Evolutionary conservation across 2,888 invertebrate species (phyloP).

Genomic region (Apamea sordens): DNA sequence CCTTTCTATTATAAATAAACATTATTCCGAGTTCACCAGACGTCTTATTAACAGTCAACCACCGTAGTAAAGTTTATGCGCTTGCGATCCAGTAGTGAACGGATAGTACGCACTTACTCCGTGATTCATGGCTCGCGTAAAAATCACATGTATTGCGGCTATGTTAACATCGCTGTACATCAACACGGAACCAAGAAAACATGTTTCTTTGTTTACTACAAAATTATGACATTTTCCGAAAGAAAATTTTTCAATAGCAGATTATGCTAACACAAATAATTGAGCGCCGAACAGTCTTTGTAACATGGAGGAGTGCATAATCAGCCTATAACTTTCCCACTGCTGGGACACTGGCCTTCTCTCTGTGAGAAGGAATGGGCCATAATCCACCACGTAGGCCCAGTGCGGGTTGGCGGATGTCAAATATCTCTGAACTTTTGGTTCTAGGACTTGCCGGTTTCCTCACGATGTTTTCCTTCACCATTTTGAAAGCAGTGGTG

Average conservation of each 20-base stretch:
- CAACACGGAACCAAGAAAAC: slow-evolving; percentile 3
- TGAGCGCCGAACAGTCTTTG: neutral
- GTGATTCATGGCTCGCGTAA: slow-evolving; percentile 68
- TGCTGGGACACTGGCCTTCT: neutral
- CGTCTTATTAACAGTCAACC: slow-evolving; percentile 11
- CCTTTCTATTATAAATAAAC: neutral
- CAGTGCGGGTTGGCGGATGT: neutral
- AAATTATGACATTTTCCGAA: neutral
- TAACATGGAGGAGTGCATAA: neutral
- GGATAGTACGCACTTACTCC: slow-evolving; percentile 53
- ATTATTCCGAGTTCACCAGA: slow-evolving; percentile 2
- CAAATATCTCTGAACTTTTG: too few species aligned
- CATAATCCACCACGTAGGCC: neutral
- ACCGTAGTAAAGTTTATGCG: slow-evolving; percentile 20
- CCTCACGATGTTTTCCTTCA: too few species aligned
- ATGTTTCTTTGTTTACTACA: neutral
- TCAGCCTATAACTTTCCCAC: neutral
- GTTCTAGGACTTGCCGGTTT: too few species aligned
- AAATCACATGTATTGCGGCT: slow-evolving; percentile 56
- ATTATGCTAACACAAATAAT: neutral
- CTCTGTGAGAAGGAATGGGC: neutral
- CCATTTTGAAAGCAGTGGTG: too few species aligned
- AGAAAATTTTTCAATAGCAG: neutral
- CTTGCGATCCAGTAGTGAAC: slow-evolving; percentile 49
- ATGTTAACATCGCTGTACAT: slow-evolving; percentile 22